Base-by-base conservation (phyloP, 2,888 invertebrate species). In the Boloria euphrosyne region DNA sequence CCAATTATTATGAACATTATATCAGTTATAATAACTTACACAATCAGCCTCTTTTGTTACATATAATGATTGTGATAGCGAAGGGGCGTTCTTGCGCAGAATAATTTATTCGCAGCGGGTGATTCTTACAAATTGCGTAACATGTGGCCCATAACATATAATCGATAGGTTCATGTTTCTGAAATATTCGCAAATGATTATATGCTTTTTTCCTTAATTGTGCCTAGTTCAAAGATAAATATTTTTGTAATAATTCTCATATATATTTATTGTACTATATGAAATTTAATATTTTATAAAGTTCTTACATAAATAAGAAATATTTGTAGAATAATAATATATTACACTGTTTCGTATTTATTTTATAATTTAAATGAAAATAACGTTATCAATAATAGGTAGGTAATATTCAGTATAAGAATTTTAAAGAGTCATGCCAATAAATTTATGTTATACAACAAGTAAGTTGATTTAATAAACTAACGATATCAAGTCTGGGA, bases 91-190 rank as follows among this genome's bases (percentile, higher is more conserved):
- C 74, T 79, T 71, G 76, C 71, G 67, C 67, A 68, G 68, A 78
- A 85, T 89, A 86, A 89, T 89, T 85, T 84, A 87, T 87, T 80
- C 84, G 58, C 91, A 89, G 90, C 89, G 88, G 91, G 91, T 75
- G 87, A 76, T 83, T 79, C 80, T 81, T 81, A 84, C 90, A 89
- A 91, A 91, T 90, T 90, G 87, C 79, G 78, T 82, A 85, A 87
- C 90, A 91, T 89, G 89, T 90, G 90, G 80, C 73, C 68, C 65
- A 44, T 61, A 38, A 18, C 58, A 65, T 76, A 83, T 77, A 80
- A 85, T 85, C 81, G 83, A 85, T 84, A 82, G 73, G 73, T 74
- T 17, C 27, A 17, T 59, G 49, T 49, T 31, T 59, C 17, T 59
- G 16, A 27, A 57, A n/a, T 16, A 16, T 58, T 58, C 27, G 3